Base-by-base conservation (phyloP, 2,113 vertebrate species). In the Tamias sibiricus region DNA sequence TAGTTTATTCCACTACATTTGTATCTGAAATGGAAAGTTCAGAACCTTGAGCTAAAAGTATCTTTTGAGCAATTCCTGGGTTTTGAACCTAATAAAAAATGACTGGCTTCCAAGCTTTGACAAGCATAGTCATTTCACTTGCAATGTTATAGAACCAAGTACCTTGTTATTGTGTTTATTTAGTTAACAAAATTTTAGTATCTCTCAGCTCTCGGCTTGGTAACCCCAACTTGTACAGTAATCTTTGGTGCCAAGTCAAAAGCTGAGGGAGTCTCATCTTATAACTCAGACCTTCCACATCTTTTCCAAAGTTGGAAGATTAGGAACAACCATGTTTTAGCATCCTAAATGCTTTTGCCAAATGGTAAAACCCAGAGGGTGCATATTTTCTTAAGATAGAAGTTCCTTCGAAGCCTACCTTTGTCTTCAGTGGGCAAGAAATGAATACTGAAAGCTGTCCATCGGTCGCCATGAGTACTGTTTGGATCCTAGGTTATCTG, bases 21-120 rank as follows among this genome's bases (percentile, higher is more conserved):
- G 1, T 88, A 30, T 97, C 92, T 95, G 97, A 90, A 98, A 98
- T 98, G 98, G 98, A 98, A 98, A 98, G 98, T 99, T 99, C 98
- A 98, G 97, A 98, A 98, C 98, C 99, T 98, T 98, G 98, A 98
- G 98, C 98, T 99, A 98, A 98, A 98, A 98, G 97, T 98, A 99
- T 98, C 98, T 99, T 99, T 99, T 98, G 97, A 95, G 47, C 13
- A 98, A 95, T 90, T 94, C 79, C 35, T 96, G 49, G 40, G 1
- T 86, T 98, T 98, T 98, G 57, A 94, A 88, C 71, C 79, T 83
- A 91, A 17, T 26, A 81, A 30, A 91, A 91, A 54, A 77, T 8
- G 2, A 75, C 2, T 91, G 92, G 95, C 9, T 20, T 90, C 26
- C 8, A 64, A 57, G 74, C 40, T 86, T 91, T 64, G n/a, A 89